Base-by-base conservation (phyloP, 2,888 invertebrate genomes). In the Drepana falcataria region DNA sequence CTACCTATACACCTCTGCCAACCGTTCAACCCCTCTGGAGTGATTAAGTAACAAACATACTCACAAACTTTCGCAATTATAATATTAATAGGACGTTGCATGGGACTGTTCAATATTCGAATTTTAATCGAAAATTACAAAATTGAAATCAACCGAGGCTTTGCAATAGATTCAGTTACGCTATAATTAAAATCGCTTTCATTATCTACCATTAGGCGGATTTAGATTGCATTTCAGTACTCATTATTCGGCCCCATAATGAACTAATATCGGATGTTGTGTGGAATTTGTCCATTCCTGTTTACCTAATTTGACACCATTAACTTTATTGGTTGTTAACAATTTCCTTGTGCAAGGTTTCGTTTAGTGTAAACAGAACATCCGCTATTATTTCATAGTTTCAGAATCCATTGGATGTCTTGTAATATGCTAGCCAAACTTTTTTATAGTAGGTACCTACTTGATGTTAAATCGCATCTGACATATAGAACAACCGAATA, bases 221-320 rank as follows among this genome's bases (percentile, higher is more conserved):
- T 77, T 65, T 65, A 60, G 67, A 77, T 77, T 73, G 66, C 61
- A 74, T 74, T 75, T 69, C 68, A 67, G 64, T 69, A 68, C 56
- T 60, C 65, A 72, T 79, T 75, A 81, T 77, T 73, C 68, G 66
- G 63, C 64, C 63, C 66, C 63, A 68, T 73, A 71, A 75, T 68
- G 64, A 69, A 69, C 69, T 67, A 71, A 71, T 74, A 66, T 66
- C 61, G 66, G 59, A 66, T 59, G 72, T 71, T 76, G 64, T 68
- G 71, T 66, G 69, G 66, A 65, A 71, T 73, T 59, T 53, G 64
- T 56, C 59, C 57, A 48, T 55, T 56, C 47, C 49, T 66, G 65
- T 68, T 64, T 65, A 63, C 68, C 67, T 70, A 69, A 73, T 75
- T 71, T 64, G 59, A 68, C 61, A 63, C 63, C 64, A 69, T 68